Percentiles rank a stretch among this genome's conserved stretches.
These are phyloP conservation scores for Enteromius anoplus DNA, from an alignment of 2,797 vertebrate genomes.

Conservation along the genomic window DNA sequence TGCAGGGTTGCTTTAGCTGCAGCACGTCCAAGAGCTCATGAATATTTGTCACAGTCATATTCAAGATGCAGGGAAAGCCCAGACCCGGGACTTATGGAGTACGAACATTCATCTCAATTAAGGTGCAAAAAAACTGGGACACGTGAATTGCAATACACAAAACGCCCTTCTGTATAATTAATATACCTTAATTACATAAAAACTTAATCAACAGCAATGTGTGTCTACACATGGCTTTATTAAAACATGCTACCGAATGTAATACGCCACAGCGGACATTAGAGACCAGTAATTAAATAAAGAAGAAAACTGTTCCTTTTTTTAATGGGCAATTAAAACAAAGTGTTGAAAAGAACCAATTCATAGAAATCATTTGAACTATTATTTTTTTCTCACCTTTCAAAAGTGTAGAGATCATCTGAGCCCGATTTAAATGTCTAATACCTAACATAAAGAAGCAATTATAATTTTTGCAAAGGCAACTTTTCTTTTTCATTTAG, in stretches of 20 bases:
- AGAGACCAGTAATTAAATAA: neutral
- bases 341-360: neutral
- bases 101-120: neutral
- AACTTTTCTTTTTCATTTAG: neutral
- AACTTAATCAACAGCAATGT: neutral
- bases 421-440: neutral
- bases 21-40: neutral
- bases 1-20: neutral
- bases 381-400: neutral
- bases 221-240: slow-evolving; percentile 21
- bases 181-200: slow-evolving; percentile 9
- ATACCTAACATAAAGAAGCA: neutral
- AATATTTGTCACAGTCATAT: neutral
- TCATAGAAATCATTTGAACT: neutral
- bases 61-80: slow-evolving; percentile 2
- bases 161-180: neutral
- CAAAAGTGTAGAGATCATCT: neutral
- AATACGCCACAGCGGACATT: slow-evolving; percentile 10
- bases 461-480: neutral
- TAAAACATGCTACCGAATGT: slow-evolving; percentile 4
- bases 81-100: neutral
- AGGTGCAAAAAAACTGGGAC: neutral
- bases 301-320: neutral
- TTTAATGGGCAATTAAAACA: neutral
- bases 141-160: neutral